Evolutionary conservation across 2,113 vertebrate genomes (phyloP).

Genomic region (Notarius lentiginosus): DNA sequence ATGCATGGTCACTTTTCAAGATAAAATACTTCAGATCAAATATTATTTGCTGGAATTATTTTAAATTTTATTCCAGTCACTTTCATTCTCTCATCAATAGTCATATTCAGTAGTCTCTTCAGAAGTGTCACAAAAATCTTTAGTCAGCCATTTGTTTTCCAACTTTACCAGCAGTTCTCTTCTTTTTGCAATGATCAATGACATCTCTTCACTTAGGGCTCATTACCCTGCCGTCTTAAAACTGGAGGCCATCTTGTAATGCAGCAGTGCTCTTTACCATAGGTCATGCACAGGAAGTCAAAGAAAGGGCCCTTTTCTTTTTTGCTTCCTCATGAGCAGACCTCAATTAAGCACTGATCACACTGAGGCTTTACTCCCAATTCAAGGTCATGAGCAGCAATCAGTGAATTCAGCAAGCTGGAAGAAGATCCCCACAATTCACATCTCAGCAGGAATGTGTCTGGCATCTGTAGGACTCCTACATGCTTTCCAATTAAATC

Average conservation of each 20-base stretch:
- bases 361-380: background rate
- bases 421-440: conserved; percentile 49
- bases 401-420: background rate
- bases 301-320: background rate
- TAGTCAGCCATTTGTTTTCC: conserved; percentile 58
- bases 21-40: background rate
- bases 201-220: conserved; percentile 31
- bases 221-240: conserved; percentile 22
- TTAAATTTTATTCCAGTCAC: conserved; percentile 36
- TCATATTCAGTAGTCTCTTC: conserved; percentile 28
- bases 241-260: conserved; percentile 52
- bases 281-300: background rate
- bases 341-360: conserved; percentile 2
- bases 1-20: background rate
- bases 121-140: conserved; percentile 29
- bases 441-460: conserved; percentile 67
- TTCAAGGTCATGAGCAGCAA: conserved; percentile 22
- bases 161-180: conserved; percentile 28
- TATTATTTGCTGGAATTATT: conserved; percentile 29
- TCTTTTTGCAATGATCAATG: conserved; percentile 44
- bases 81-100: conserved; percentile 1
- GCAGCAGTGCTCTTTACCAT: conserved; percentile 26
- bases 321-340: background rate
- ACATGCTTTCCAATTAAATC: conserved; percentile 79
- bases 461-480: conserved; percentile 63